A percentile compares a stretch with the other conserved stretches of the same genome.
Evolutionary conservation across 2,797 vertebrate genomes (phyloP).

Genomic region (Bufotes viridis): DNA sequence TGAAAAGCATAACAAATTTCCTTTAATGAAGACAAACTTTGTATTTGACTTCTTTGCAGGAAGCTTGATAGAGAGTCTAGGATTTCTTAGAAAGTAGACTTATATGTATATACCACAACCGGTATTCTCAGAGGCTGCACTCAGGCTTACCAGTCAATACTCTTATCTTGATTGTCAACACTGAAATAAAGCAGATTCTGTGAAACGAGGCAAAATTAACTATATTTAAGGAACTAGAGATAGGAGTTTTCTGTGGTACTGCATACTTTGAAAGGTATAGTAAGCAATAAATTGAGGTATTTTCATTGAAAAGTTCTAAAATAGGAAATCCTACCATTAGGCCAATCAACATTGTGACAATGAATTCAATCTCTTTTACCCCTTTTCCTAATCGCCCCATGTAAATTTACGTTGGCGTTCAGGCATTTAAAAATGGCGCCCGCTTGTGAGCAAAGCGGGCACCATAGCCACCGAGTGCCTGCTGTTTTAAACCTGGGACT

Average conservation of each 20-base stretch:
- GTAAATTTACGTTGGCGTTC: too few relatives aligned
- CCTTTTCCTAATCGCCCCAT: too few relatives aligned
- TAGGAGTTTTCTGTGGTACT: neutral
- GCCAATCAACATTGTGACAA: neutral
- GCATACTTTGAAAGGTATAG: neutral
- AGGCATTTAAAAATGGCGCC: too few relatives aligned
- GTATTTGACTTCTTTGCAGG: slow-evolving; percentile 64
- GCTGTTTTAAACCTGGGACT: too few relatives aligned
- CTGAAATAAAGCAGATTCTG: slow-evolving; percentile 63
- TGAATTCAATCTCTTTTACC: neutral
- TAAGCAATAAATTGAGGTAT: too few relatives aligned
- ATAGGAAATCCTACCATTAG: neutral
- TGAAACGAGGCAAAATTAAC: neutral
- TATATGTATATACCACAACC: slow-evolving; percentile 75
- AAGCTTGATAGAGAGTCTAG: slow-evolving; percentile 71
- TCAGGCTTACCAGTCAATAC: slow-evolving; percentile 61
- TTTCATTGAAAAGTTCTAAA: neutral
- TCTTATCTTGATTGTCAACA: slow-evolving; percentile 61
- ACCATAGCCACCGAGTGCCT: too few relatives aligned
- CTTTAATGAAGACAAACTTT: neutral
- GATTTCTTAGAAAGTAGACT: slow-evolving; percentile 78
- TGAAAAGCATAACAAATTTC: neutral
- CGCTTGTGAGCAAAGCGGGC: too few relatives aligned
- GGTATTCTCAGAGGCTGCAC: slow-evolving; percentile 76
- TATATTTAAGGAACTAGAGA: neutral